These are phyloP conservation scores for Pilophorus perplexus DNA, from an alignment of 2,888 invertebrate species.

Conservation along the genomic window DNA sequence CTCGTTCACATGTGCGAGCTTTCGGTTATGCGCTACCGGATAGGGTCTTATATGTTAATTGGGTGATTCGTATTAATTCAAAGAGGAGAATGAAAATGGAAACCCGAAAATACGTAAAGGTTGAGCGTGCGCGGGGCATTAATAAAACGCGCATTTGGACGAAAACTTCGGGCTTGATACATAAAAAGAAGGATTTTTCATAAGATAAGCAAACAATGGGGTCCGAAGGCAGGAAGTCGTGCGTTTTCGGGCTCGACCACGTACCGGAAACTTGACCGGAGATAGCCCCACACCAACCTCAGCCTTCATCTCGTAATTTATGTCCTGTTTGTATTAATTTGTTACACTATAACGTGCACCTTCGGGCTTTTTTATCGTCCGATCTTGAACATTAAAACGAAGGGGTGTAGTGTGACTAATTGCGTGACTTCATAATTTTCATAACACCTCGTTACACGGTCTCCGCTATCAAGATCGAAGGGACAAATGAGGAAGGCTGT, in stretches of 20 bases:
- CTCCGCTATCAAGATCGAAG: neutral
- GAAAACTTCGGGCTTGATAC: no score
- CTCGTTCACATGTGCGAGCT: neutral
- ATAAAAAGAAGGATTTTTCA: neutral
- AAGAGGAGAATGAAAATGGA: no score
- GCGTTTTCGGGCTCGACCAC: conserved; percentile 12
- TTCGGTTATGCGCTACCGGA: no score
- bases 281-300: conserved; percentile 13
- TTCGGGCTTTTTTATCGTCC: no score
- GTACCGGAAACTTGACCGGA: conserved; percentile 31
- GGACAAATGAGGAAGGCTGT: neutral
- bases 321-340: conserved; percentile 35
- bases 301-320: conserved; percentile 15
- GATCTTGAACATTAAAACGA: neutral
- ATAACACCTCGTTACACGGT: neutral
- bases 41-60: no score
- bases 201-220: conserved; percentile 33
- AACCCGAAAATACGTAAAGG: no score
- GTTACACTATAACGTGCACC: no score
- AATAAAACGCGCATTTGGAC: no score
- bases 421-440: neutral
- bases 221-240: conserved; percentile 24
- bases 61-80: no score
- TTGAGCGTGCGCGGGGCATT: no score
- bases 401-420: neutral